Conservation (phyloP, 2,888 invertebrate genomes). For the Cephus rjabovi region DNA sequence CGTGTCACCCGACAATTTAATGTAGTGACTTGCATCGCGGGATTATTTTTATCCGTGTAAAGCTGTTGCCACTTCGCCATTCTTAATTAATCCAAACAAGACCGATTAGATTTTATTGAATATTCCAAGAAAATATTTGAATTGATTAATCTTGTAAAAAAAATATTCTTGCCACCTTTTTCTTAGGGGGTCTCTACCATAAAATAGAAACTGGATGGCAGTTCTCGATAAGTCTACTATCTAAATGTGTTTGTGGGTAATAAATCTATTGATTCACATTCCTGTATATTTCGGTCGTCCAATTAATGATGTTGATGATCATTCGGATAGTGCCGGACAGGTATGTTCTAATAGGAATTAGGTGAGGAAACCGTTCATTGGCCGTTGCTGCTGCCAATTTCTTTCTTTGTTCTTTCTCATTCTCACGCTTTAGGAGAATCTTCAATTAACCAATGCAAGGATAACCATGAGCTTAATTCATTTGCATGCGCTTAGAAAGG, state of each 20-base stretch:
- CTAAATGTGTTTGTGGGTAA: not conserved
- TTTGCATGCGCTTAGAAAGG: slow-evolving; percentile 49
- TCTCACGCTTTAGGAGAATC: not conserved
- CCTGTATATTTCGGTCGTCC: not conserved
- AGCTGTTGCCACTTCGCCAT: not conserved
- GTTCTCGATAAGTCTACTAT: not conserved
- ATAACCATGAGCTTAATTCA: slow-evolving; percentile 7
- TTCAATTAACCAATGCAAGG: not conserved
- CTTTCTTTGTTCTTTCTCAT: not conserved
- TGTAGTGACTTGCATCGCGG: not conserved
- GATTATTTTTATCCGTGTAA: not conserved
- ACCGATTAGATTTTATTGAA: not conserved
- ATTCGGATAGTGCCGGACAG: not conserved
- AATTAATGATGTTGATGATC: not conserved
- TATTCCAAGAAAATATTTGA: not conserved
- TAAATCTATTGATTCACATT: not conserved
- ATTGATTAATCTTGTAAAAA: not conserved
- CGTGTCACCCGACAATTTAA: not conserved
- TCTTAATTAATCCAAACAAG: not conserved
- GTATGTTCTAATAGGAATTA: not conserved
- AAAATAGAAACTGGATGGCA: not conserved
- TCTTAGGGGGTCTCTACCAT: not conserved
- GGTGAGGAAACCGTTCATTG: not conserved
- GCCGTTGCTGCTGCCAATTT: not conserved
- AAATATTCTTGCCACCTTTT: not conserved